Conservation (phyloP, 2,797 vertebrate species). For the Vespertilio murinus region DNA sequence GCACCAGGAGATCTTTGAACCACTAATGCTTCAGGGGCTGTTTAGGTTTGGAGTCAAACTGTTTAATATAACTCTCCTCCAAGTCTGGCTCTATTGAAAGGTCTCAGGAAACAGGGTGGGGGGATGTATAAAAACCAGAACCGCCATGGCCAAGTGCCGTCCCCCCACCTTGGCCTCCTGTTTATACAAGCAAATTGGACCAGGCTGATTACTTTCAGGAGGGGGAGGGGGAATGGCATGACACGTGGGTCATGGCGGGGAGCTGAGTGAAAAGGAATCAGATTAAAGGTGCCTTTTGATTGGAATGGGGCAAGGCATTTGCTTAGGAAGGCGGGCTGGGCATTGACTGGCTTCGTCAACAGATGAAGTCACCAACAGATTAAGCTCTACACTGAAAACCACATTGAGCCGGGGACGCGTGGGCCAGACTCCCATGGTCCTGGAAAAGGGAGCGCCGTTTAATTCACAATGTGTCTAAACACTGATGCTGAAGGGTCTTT, state of each 20-base stretch:
- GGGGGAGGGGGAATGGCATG: slow-evolving; percentile 16
- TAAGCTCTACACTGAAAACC: not conserved
- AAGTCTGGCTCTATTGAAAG: slow-evolving; percentile 72
- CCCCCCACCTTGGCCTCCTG: slow-evolving; percentile 62
- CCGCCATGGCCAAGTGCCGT: slow-evolving; percentile 29
- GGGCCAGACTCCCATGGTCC: not conserved
- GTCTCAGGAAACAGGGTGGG: slow-evolving; percentile 69
- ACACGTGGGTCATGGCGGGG: slow-evolving; percentile 16
- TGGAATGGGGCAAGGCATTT: slow-evolving; percentile 5
- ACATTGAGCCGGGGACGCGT: not conserved
- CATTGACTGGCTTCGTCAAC: slow-evolving; percentile 19
- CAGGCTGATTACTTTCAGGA: slow-evolving; percentile 66
- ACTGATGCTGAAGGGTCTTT: not conserved
- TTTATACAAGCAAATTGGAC: slow-evolving; percentile 79
- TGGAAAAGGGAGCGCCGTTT: not conserved
- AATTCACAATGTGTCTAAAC: slow-evolving; percentile 2
- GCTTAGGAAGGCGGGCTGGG: not conserved
- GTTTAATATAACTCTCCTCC: slow-evolving; percentile 78
- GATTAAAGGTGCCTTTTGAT: slow-evolving; percentile 60
- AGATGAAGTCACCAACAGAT: slow-evolving; percentile 41
- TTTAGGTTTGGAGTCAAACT: slow-evolving; percentile 80
- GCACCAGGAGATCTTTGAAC: slow-evolving; percentile 78
- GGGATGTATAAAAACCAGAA: slow-evolving; percentile 69
- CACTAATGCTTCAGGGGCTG: slow-evolving; percentile 77
- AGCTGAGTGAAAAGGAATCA: slow-evolving; percentile 47